phyloP scores from a whole-genome alignment of 1,140 invertebrate species.

The Caenorhabditis latens region DNA sequence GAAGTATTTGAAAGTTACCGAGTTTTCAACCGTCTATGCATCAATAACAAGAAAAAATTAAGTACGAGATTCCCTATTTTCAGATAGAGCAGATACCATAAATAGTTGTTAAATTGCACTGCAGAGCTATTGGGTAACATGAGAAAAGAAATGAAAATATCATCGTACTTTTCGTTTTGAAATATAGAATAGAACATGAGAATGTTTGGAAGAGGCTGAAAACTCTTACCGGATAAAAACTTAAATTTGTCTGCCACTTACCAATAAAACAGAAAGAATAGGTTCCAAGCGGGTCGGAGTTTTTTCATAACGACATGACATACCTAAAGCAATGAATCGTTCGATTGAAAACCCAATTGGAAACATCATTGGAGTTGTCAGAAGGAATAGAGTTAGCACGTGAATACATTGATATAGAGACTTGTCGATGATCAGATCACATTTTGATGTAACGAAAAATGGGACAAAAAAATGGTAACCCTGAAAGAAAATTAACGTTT shows the following conservation, averaged over 20 bases:
- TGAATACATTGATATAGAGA: neutral
- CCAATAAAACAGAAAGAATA: neutral
- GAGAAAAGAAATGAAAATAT: conserved; percentile 1
- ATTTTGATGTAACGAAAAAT: neutral
- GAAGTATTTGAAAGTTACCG: neutral
- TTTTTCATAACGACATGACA: neutral
- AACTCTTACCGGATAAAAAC: neutral
- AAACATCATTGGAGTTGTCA: neutral
- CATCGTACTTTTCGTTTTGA: neutral
- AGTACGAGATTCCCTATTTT: neutral
- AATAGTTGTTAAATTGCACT: neutral
- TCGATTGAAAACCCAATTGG: neutral
- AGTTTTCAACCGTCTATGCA: neutral
- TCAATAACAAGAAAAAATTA: neutral
- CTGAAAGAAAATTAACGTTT: neutral
- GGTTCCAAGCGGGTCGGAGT: neutral
- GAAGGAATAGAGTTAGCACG: neutral
- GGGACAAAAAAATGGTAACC: neutral
- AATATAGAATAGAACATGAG: neutral
- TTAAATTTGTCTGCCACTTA: neutral
- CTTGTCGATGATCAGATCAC: neutral
- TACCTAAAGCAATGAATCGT: neutral
- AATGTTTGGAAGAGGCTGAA: neutral
- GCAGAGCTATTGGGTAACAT: neutral
- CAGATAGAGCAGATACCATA: neutral